Conservation (phyloP, 2,888 invertebrate species). For the Pammene fasciana region DNA sequence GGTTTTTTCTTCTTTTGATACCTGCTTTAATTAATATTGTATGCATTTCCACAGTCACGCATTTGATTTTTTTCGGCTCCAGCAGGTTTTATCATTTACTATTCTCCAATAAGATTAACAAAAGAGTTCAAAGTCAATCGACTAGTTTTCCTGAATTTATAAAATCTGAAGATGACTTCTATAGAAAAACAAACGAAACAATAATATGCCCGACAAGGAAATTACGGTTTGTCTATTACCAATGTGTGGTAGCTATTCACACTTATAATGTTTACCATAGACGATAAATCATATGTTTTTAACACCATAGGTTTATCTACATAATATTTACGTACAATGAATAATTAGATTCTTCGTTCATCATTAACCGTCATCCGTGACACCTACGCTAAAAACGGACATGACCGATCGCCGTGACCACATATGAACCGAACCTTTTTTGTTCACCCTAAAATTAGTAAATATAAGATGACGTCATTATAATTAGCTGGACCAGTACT, state of each 20-base stretch:
- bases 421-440: conserved; percentile 31
- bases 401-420: conserved; percentile 52
- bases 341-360: conserved; percentile 35
- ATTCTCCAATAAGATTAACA: no score
- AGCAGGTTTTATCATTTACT: no score
- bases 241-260: neutral
- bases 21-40: no score
- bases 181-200: no score
- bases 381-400: conserved; percentile 55
- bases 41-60: no score
- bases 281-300: neutral
- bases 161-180: no score
- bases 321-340: conserved; percentile 28
- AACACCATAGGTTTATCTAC: conserved; percentile 9
- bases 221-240: no score
- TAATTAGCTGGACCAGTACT: conserved; percentile 46
- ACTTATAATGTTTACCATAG: neutral
- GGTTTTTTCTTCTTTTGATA: no score
- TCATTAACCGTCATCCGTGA: conserved; percentile 50
- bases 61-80: no score
- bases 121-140: no score
- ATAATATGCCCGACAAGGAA: no score
- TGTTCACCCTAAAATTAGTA: conserved; percentile 40
- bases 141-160: no score
- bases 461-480: conserved; percentile 48